Conservation (phyloP, 2,888 invertebrate genomes). For the Octonoba sinensis region DNA sequence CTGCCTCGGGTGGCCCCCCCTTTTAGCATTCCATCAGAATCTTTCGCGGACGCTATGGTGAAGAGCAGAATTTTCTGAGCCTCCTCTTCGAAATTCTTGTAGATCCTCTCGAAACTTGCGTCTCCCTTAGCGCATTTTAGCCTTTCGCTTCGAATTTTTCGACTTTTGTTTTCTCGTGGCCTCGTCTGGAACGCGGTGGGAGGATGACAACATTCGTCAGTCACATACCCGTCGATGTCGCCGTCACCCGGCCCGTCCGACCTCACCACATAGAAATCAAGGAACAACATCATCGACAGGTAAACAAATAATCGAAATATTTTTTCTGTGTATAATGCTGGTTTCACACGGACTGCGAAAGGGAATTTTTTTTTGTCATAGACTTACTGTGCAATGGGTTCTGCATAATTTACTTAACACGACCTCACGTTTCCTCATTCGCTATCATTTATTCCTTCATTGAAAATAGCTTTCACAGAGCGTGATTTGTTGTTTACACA, state of each 20-base stretch:
- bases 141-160: conserved; percentile 8
- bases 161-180: conserved; percentile 17
- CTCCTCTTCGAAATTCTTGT: neutral
- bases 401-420: no score
- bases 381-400: no score
- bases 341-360: no score
- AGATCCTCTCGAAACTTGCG: no score
- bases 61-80: conserved; percentile 57
- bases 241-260: conserved; percentile 51
- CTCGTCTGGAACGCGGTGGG: neutral
- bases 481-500: no score
- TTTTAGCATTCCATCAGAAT: neutral
- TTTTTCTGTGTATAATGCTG: no score
- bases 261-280: conserved; percentile 63
- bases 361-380: no score
- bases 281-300: conserved; percentile 60
- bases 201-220: conserved; percentile 62
- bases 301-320: conserved; percentile 5
- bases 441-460: no score
- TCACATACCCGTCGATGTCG: conserved; percentile 63
- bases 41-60: conserved; percentile 53
- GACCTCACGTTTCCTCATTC: no score
- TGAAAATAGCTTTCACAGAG: no score
- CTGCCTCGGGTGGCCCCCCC: conserved; percentile 21
- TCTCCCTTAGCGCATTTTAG: conserved; percentile 3